Evolutionary conservation across 1,140 invertebrate genomes (phyloP).

Genomic region (Harlomillsia oculata): DNA sequence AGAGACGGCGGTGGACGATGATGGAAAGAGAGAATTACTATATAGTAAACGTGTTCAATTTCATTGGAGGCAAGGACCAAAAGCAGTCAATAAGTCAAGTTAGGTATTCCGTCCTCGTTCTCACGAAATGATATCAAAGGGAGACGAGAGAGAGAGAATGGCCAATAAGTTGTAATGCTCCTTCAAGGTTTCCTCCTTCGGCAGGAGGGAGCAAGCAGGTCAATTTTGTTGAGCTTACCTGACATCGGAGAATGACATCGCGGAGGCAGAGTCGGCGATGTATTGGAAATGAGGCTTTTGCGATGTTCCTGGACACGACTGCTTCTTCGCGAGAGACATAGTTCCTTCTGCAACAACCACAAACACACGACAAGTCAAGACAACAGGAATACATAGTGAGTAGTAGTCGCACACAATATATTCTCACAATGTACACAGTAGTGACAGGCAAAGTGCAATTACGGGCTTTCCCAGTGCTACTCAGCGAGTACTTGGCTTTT

Average conservation of each 20-base stretch:
- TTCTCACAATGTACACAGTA: background rate
- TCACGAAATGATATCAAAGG: slow-evolving; percentile 8
- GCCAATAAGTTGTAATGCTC: too few relatives aligned
- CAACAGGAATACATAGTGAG: background rate
- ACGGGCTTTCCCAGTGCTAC: too few relatives aligned
- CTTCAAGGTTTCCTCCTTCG: too few relatives aligned
- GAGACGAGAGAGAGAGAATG: too few relatives aligned
- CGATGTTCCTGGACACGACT: slow-evolving; percentile 51
- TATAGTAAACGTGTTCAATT: too few relatives aligned
- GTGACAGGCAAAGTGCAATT: background rate
- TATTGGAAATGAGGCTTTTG: slow-evolving; percentile 57
- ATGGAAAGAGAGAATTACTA: too few relatives aligned
- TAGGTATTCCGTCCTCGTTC: too few relatives aligned
- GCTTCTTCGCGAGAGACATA: slow-evolving; percentile 47
- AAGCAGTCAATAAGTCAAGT: too few relatives aligned
- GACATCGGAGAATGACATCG: slow-evolving; percentile 67
- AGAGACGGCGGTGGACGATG: too few relatives aligned
- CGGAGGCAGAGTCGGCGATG: slow-evolving; percentile 58
- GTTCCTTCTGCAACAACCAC: slow-evolving; percentile 50
- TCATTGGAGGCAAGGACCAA: too few relatives aligned
- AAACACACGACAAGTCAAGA: background rate
- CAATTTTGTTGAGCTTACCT: slow-evolving; percentile 47
- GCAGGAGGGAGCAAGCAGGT: too few relatives aligned
- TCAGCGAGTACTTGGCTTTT: too few relatives aligned
- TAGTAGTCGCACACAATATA: background rate